A percentile compares a stretch with the other conserved stretches of the same genome.
These are phyloP conservation scores for Exephanes ischioxanthus DNA, from an alignment of 2,888 invertebrate species.

Conservation along the genomic window DNA sequence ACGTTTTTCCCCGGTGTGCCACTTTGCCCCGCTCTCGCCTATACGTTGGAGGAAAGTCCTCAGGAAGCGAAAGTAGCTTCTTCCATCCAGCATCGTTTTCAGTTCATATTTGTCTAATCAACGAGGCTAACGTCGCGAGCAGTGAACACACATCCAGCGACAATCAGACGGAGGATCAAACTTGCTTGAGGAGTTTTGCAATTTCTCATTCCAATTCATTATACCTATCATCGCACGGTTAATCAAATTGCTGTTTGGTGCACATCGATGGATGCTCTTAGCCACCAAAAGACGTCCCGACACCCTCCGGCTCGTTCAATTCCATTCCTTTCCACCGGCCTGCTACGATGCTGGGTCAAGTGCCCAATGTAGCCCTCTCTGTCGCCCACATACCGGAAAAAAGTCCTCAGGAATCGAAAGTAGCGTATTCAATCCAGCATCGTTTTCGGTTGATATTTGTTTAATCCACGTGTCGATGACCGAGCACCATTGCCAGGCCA, in stretches of 20 bases:
- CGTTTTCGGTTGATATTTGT: slow-evolving; percentile 24
- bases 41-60: slow-evolving; percentile 16
- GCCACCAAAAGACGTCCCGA: not conserved
- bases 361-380: not conserved
- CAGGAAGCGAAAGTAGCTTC: slow-evolving; percentile 9
- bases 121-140: slow-evolving; percentile 11
- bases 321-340: not conserved
- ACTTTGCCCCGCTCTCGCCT: too few relatives aligned
- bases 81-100: not conserved
- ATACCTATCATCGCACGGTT: too few relatives aligned
- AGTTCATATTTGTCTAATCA: slow-evolving; percentile 19
- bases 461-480: slow-evolving; percentile 31
- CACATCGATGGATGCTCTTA: not conserved
- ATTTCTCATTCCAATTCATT: not conserved
- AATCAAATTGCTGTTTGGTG: not conserved
- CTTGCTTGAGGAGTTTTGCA: not conserved
- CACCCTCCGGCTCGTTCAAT: not conserved
- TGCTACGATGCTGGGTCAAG: not conserved
- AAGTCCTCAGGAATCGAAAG: slow-evolving; percentile 23
- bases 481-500: slow-evolving; percentile 13
- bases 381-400: not conserved
- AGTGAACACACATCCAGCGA: not conserved
- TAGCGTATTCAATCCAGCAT: not conserved
- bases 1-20: too few relatives aligned
- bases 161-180: not conserved